phyloP scores from a whole-genome alignment of 2,113 vertebrate genomes.

The Gallinago paraguaiae region DNA sequence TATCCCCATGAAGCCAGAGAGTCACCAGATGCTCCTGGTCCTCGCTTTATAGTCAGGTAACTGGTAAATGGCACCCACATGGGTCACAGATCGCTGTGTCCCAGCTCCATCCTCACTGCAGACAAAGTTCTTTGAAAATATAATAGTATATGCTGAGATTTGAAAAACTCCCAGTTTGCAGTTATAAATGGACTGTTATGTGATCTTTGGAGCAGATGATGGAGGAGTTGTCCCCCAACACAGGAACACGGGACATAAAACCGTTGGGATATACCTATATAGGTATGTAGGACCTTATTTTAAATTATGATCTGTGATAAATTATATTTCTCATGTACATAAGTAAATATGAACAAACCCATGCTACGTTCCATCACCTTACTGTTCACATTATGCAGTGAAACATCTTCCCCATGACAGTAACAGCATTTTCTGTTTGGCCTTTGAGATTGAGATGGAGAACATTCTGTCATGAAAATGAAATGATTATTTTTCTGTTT shows the following conservation, averaged over 20 bases:
- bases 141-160: background rate
- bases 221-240: background rate
- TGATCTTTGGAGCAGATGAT: background rate
- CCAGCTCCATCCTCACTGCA: background rate
- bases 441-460: background rate
- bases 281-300: background rate
- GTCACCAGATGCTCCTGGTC: background rate
- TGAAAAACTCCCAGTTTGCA: background rate
- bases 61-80: background rate
- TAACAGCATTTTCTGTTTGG: background rate
- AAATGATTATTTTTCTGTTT: background rate
- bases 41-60: background rate
- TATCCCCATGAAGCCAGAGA: conserved; percentile 42
- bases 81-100: background rate
- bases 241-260: background rate
- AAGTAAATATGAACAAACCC: background rate
- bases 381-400: background rate
- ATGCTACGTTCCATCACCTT: background rate
- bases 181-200: background rate
- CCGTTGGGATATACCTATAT: background rate
- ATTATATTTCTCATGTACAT: background rate
- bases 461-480: background rate
- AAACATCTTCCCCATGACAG: background rate
- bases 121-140: background rate
- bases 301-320: background rate